Evolutionary conservation across 2,113 vertebrate species (phyloP).

Genomic region (Hucho hucho): DNA sequence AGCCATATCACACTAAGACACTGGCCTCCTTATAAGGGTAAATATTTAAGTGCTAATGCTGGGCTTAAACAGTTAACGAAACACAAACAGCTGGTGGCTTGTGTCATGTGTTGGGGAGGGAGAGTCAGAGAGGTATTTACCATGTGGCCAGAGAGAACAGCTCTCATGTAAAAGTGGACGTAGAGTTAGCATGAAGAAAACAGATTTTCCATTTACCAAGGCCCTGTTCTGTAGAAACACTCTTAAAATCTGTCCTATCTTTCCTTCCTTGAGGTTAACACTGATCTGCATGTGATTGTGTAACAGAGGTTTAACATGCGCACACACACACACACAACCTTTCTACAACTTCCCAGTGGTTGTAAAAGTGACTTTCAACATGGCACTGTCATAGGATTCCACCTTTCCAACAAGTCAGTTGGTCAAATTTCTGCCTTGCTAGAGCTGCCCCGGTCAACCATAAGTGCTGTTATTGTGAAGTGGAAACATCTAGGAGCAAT

Average conservation of each 20-base stretch:
- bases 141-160: slow-evolving; percentile 11
- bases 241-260: too few relatives aligned
- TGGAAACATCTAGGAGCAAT: too few relatives aligned
- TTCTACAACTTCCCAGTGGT: neutral
- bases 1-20: slow-evolving; percentile 43
- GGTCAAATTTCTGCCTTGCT: too few relatives aligned
- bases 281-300: too few relatives aligned
- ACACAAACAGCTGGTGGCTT: slow-evolving; percentile 57
- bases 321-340: neutral
- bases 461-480: too few relatives aligned
- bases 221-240: neutral
- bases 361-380: too few relatives aligned
- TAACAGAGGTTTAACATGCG: too few relatives aligned
- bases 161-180: neutral
- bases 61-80: slow-evolving; percentile 52
- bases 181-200: neutral
- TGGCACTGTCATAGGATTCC: too few relatives aligned
- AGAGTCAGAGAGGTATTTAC: slow-evolving; percentile 39
- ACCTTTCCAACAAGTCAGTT: too few relatives aligned
- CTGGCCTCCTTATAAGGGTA: slow-evolving; percentile 21
- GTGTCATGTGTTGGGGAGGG: slow-evolving; percentile 27
- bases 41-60: slow-evolving; percentile 14
- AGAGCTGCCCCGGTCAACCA: too few relatives aligned
- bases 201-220: neutral
- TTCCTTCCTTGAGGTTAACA: too few relatives aligned